phyloP scores from a whole-genome alignment of 2,888 invertebrate species.

The Tetramorium bicarinatum region DNA sequence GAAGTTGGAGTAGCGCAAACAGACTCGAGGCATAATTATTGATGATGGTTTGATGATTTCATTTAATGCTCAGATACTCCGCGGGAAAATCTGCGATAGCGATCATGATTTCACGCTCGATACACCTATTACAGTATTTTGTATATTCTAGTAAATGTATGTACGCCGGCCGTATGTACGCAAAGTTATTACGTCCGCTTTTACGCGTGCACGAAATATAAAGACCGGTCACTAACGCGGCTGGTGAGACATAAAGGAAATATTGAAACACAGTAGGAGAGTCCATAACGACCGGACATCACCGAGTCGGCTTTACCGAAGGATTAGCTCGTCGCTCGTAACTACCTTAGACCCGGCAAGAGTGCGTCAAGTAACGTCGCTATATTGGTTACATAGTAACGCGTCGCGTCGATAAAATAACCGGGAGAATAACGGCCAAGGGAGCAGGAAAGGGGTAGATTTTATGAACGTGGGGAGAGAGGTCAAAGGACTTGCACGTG shows the following conservation, averaged over 20 bases:
- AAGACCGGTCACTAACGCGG: conserved; percentile 66
- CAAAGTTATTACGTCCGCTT: conserved; percentile 66
- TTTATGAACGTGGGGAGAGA: conserved; percentile 25
- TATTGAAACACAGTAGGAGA: conserved; percentile 73
- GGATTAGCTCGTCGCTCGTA: conserved; percentile 64
- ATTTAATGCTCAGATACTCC: neutral
- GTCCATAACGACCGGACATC: conserved; percentile 61
- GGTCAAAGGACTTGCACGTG: conserved; percentile 23
- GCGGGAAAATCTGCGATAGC: conserved; percentile 5
- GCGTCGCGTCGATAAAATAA: conserved; percentile 22
- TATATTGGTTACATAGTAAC: conserved; percentile 46
- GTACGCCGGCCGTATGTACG: neutral
- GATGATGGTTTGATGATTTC: conserved; percentile 65
- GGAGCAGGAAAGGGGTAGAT: neutral
- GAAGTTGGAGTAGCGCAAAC: neutral
- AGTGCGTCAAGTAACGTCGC: conserved; percentile 58
- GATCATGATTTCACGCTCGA: neutral
- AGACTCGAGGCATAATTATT: conserved; percentile 52
- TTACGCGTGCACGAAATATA: conserved; percentile 68
- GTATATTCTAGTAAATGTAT: neutral
- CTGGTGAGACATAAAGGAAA: conserved; percentile 65
- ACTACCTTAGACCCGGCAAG: conserved; percentile 42
- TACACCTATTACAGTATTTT: neutral
- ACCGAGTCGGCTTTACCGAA: conserved; percentile 50
- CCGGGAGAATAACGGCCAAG: conserved; percentile 10